Evolutionary conservation across 2,888 invertebrate species (phyloP).

Genomic region (Deroplatys truncata): DNA sequence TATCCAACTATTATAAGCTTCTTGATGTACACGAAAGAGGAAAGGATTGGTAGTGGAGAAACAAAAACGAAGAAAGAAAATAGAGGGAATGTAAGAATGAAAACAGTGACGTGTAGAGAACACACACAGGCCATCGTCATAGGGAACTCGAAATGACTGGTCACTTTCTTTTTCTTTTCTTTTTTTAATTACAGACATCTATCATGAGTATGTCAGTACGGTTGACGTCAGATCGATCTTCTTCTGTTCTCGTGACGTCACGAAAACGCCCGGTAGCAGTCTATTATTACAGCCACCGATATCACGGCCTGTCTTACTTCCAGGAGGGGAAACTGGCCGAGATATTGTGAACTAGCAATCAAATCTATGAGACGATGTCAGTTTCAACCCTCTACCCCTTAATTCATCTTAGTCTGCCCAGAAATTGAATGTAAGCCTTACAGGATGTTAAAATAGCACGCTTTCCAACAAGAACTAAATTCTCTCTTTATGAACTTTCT

Average conservation of each 20-base stretch:
- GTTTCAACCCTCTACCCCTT: neutral
- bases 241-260: slow-evolving; percentile 29
- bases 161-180: neutral
- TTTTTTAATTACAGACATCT: slow-evolving; percentile 29
- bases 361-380: neutral
- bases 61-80: neutral
- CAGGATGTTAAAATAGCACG: neutral
- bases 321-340: neutral
- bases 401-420: neutral
- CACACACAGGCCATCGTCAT: slow-evolving; percentile 14
- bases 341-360: neutral
- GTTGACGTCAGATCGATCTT: slow-evolving; percentile 30
- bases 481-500: too few species aligned
- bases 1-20: neutral
- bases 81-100: neutral
- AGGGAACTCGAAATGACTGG: slow-evolving; percentile 16
- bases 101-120: slow-evolving; percentile 13
- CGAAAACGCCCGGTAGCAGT: slow-evolving; percentile 22
- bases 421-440: neutral
- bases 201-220: slow-evolving; percentile 27
- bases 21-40: neutral
- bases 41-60: neutral
- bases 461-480: neutral
- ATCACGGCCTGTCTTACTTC: slow-evolving; percentile 1
- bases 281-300: slow-evolving; percentile 23